phyloP scores from a whole-genome alignment of 2,888 invertebrate genomes.

The Tetrapedia diversipes region DNA sequence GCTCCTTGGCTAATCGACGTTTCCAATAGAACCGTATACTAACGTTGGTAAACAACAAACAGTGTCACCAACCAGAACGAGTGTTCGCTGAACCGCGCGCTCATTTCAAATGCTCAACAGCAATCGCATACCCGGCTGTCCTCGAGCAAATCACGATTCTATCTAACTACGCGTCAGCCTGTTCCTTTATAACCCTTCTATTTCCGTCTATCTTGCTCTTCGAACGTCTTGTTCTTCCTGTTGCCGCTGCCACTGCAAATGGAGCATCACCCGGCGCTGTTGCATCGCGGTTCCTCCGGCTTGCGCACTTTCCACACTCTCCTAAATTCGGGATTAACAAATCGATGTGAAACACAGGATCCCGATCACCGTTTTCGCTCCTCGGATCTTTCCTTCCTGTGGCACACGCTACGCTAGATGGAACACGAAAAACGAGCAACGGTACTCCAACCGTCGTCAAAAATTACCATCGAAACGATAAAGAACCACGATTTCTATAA shows the following conservation, averaged over 20 bases:
- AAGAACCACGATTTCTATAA: not conserved
- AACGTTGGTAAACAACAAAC: conserved; percentile 53
- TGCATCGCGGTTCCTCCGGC: conserved; percentile 49
- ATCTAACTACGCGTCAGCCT: not conserved
- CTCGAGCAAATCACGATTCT: conserved; percentile 5
- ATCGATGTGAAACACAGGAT: not conserved
- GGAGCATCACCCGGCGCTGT: conserved; percentile 50
- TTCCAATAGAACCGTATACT: conserved; percentile 26
- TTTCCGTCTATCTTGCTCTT: conserved; percentile 36
- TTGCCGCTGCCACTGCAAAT: conserved; percentile 47
- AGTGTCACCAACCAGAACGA: conserved; percentile 16
- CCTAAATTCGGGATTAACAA: not conserved
- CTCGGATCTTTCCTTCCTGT: conserved; percentile 5
- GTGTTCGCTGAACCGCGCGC: conserved; percentile 42
- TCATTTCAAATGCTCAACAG: conserved; percentile 41
- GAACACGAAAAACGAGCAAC: conserved; percentile 13
- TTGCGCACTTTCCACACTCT: conserved; percentile 34
- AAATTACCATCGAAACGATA: not conserved
- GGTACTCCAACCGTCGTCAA: conserved; percentile 1
- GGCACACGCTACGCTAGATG: conserved; percentile 25
- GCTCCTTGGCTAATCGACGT: not conserved
- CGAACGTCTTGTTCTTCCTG: conserved; percentile 45
- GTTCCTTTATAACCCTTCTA: conserved; percentile 19
- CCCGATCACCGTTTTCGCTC: not conserved
- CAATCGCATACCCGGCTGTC: conserved; percentile 9